Evolutionary conservation across 2,888 invertebrate genomes (phyloP), one percentile per base, ranked within the genome.

Genomic region (Drosophila sordidula): DNA sequence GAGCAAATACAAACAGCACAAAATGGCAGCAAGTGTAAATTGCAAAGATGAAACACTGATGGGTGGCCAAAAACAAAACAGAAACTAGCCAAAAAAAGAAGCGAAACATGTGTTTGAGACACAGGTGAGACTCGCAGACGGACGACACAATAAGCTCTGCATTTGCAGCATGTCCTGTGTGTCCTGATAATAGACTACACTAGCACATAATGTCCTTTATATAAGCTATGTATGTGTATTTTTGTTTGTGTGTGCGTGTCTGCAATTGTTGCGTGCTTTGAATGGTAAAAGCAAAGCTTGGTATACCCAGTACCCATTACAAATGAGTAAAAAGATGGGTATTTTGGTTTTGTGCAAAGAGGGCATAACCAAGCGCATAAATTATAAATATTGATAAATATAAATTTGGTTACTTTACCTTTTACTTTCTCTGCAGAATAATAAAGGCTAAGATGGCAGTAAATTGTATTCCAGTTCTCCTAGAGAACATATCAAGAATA

Each of bases 231-330:
- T 16, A 14, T 26, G 25, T 47, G 34, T 38, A 36, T 45, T 18
- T 66, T 18, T 66, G 16, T 44, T 14, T 26, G 32, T 39, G 39
- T 49, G 29, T 18, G 18, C 38, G 8, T 38, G 36, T 59, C 38
- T 51, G 57, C 50, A 59, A 72, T 70, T 75, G 70, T 76, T 70
- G 74, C 80, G 76, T 79, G 85, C 59, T 55, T 42, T 39, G 64
- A 68, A 78, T 76, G 47, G 63, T 29, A 64, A 49, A 65, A 62
- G 18, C 46, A 34, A 12, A 34, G 34, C 12, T 29, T 29, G 9
- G 29, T 34, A 34, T 34, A 34, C 34, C 34, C 34, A 12, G 34
- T 34, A 34, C 34, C 4, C 12, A 34, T 34, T 34, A 34, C 12
- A 11, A 34, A 4, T 34, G 3, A 11, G 11, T 11, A 12, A 34